Conservation (phyloP, 1,140 invertebrate species). For the Pseudoatta argentina region DNA sequence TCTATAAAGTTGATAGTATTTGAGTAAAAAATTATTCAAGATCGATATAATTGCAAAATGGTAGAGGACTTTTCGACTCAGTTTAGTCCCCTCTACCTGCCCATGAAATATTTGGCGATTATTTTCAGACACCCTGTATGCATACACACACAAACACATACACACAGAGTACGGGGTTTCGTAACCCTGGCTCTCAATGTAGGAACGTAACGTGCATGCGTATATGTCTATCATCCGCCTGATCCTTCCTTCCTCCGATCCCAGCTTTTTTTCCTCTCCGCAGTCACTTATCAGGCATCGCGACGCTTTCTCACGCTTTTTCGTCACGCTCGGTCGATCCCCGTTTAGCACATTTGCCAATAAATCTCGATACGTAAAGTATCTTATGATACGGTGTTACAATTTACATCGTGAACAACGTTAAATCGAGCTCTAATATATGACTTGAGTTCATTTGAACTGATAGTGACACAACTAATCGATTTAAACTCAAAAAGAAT, state of each 20-base stretch:
- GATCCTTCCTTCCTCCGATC: slow-evolving; percentile 1
- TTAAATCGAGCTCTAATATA: slow-evolving; percentile 24
- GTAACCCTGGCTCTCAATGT: slow-evolving; percentile 24
- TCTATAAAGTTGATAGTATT: too few species aligned
- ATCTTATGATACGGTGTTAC: slow-evolving; percentile 1
- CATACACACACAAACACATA: too few species aligned
- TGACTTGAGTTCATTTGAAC: too few species aligned
- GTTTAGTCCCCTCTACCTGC: too few species aligned
- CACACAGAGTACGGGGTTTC: slow-evolving; percentile 16
- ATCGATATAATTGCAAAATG: too few species aligned
- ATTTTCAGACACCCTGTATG: too few species aligned
- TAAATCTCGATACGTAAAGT: slow-evolving; percentile 60
- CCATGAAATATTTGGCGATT: too few species aligned
- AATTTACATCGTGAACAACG: background rate
- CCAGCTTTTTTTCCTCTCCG: background rate
- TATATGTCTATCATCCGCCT: slow-evolving; percentile 4
- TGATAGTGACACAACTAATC: too few species aligned
- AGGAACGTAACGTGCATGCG: background rate
- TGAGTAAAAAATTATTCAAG: too few species aligned
- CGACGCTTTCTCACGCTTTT: slow-evolving; percentile 65
- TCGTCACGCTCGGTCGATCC: slow-evolving; percentile 26
- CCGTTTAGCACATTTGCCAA: slow-evolving; percentile 25
- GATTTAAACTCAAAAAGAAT: too few species aligned
- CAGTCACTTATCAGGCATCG: slow-evolving; percentile 41
- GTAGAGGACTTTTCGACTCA: too few species aligned